Evolutionary conservation across 2,797 vertebrate genomes (phyloP), one percentile per base, ranked within the genome.

Genomic region (Bradypodion ventrale): DNA sequence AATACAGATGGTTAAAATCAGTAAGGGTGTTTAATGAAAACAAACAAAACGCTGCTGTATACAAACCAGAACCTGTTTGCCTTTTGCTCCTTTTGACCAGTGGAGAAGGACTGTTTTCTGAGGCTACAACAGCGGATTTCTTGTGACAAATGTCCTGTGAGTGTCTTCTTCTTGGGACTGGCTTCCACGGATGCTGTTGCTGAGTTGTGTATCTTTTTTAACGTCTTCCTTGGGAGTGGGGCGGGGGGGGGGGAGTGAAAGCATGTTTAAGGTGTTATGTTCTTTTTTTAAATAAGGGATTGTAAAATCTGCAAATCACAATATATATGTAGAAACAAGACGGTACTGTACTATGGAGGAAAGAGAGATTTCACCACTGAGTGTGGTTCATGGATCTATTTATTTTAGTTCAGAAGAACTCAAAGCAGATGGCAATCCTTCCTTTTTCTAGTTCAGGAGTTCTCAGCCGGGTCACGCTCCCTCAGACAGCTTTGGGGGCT

Each of bases 1-100:
- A 94, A 93, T 94, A 92, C 93, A 94, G 93, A 93, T 94, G 94
- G 93, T 93, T 92, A 90, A 92, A 94, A 94, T 93, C 92, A 93
- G 91, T 90, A 93, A 93, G 92, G 89, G 94, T 93, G 93, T 94
- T 93, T 93, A 93, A 94, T 88, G 91, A 94, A 94, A 93, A 93
- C 92, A 94, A 94, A 94, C 94, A 94, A 93, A 94, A 90, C 89
- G 85, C 82, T 90, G 86, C 74, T 92, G 89, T 91, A 86, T 87
- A 89, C 93, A 93, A 94, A 92, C 89, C 75, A 92, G 91, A 93
- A 93, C 93, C 88, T 89, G 89, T 87, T 93, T 92, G 92, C 87
- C 91, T 92, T 93, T 90, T 92, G 75, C 89, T 93, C 77, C 91
- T 92, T 93, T 92, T 92, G 91, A 89, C 89, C 92, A 94, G 87